Evolutionary conservation across 1,140 invertebrate genomes (phyloP), one percentile per base, ranked within the genome.

Genomic region (Ditylenchus dipsaci): DNA sequence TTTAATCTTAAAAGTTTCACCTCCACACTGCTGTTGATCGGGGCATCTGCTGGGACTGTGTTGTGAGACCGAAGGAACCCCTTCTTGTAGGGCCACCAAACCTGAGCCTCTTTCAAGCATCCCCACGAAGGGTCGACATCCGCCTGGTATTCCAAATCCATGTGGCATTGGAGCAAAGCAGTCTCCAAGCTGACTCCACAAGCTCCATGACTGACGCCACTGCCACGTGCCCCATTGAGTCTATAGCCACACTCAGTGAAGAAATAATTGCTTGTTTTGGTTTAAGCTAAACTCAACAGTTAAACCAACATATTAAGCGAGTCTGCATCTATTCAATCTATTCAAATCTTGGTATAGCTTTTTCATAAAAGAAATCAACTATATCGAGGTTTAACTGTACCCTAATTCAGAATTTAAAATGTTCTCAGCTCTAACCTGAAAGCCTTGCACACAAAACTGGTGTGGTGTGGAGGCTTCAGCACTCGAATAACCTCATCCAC

Each of bases 171-270:
- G 27, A 70, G 9, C 23, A 70, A 43, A 19, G 68, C 68, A 0
- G 68, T 70, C 57, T 70, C 68, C n/a, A 33, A 49, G 29, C 71
- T 63, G 15, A 70, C 27, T 58, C 68, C 68, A 11, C 27, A 23
- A 9, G 27, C 47, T 13, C 38, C 42, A n/a, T 70, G 71, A 43
- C 68, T 53, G 17, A 71, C 26, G 17, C 30, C 8, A 1, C 27
- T 30, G 45, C 68, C 68, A 29, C 68, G 71, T 13, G 68, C 68
- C 17, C 68, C 68, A 42, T 71, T 71, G 3, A 59, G 43, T 17
- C 68, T 67, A 42, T 70, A 71, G 21, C 53, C 68, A 27, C 71
- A 74, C 26, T 70, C 68, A 11, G 58, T 71, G 53, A 70, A 71
- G 1, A 70, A 21, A 33, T 70, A 70, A 29, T 57, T n/a, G 21